A percentile compares a stretch with the other conserved stretches of the same genome.
These are phyloP conservation scores for Acronicta alni DNA, from an alignment of 2,888 invertebrate genomes.

Conservation along the genomic window DNA sequence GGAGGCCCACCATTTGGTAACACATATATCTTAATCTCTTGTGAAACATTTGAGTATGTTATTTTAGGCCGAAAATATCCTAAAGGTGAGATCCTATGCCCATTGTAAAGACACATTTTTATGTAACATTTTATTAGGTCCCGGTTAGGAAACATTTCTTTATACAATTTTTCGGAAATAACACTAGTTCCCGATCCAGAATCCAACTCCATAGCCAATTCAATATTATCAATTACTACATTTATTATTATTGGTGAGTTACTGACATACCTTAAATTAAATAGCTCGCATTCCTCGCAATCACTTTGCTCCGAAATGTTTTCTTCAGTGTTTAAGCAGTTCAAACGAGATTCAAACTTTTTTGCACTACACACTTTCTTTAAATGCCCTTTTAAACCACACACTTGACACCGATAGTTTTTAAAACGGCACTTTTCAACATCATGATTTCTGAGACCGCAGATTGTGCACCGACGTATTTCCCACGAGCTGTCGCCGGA, in stretches of 20 bases:
- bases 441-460: no score
- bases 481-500: no score
- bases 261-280: constrained; percentile 13
- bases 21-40: not conserved
- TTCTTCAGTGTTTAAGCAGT: not conserved
- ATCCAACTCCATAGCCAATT: constrained; percentile 6
- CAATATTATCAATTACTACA: not conserved
- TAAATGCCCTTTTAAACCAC: no score
- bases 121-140: not conserved
- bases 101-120: constrained; percentile 11
- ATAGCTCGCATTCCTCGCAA: constrained; percentile 14
- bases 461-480: no score
- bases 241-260: constrained; percentile 8
- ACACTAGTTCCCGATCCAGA: constrained; percentile 9
- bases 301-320: constrained; percentile 2
- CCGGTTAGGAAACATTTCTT: not conserved
- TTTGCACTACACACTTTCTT: no score
- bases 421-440: no score
- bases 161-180: not conserved
- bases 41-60: not conserved
- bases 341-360: no score
- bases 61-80: constrained; percentile 5
- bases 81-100: constrained; percentile 8
- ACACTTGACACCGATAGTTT: no score
- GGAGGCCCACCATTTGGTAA: constrained; percentile 1